Evolutionary conservation across 2,888 invertebrate genomes (phyloP).

Genomic region (Emesis russula): DNA sequence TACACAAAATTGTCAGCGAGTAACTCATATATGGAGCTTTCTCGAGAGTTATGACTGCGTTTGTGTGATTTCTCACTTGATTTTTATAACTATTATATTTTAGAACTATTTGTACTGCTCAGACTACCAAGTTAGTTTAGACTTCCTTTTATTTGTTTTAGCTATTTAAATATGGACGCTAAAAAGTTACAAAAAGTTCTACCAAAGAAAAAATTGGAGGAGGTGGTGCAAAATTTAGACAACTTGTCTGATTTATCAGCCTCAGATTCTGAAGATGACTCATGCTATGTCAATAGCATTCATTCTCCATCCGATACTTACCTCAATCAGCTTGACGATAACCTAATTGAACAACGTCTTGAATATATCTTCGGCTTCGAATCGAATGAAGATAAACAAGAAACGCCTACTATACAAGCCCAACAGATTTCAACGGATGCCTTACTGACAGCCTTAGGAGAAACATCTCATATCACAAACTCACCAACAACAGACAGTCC

Average conservation of each 20-base stretch:
- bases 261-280: constrained; percentile 54
- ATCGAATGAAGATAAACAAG: constrained; percentile 64
- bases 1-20: too few relatives aligned
- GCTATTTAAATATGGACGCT: too few relatives aligned
- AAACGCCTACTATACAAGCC: constrained; percentile 62
- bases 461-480: constrained; percentile 72
- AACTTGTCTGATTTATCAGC: too few relatives aligned
- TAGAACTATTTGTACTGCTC: too few relatives aligned
- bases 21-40: constrained; percentile 5
- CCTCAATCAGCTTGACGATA: constrained; percentile 81
- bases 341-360: constrained; percentile 71
- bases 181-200: too few relatives aligned
- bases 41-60: constrained; percentile 52
- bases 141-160: too few relatives aligned
- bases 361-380: constrained; percentile 73
- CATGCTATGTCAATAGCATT: constrained; percentile 65
- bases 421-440: constrained; percentile 71
- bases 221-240: neutral
- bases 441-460: constrained; percentile 70
- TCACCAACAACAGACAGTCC: constrained; percentile 64
- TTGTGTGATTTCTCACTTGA: constrained; percentile 69
- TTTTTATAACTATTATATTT: too few relatives aligned
- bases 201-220: too few relatives aligned
- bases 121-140: too few relatives aligned
- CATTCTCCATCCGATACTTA: constrained; percentile 61